A percentile compares a stretch with the other conserved stretches of the same genome.
Evolutionary conservation across 92 coral and sea anemone species (phyloP).

Genomic region (Isaurus tuberculatus): DNA sequence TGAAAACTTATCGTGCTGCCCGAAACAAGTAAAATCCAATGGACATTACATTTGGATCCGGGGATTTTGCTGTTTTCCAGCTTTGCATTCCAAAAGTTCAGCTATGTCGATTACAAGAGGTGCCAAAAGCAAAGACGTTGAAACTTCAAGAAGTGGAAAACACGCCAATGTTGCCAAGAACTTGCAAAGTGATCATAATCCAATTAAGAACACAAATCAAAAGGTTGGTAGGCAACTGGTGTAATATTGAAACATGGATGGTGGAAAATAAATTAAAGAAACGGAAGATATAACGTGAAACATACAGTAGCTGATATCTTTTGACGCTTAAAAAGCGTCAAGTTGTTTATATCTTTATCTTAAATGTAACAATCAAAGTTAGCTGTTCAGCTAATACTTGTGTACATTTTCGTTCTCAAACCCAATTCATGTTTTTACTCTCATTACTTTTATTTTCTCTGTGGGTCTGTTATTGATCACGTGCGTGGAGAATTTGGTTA

Average conservation of each 20-base stretch:
- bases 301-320: not conserved
- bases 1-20: not conserved
- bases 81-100: not conserved
- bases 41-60: not conserved
- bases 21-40: too few species aligned
- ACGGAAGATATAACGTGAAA: not conserved
- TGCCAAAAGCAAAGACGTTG: not conserved
- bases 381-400: too few species aligned
- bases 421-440: too few species aligned
- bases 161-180: slow-evolving; percentile 6
- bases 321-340: too few species aligned
- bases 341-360: too few species aligned
- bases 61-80: not conserved
- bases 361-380: too few species aligned
- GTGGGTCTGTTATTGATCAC: too few species aligned
- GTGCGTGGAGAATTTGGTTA: too few species aligned
- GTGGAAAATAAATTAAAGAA: not conserved
- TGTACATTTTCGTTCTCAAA: too few species aligned
- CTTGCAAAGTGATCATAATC: not conserved
- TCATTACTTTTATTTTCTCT: too few species aligned
- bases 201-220: slow-evolving; percentile 34
- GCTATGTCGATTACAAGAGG: not conserved
- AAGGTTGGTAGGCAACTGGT: slow-evolving; percentile 35
- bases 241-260: too few species aligned
- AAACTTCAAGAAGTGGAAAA: not conserved